A percentile compares a stretch with the other conserved stretches of the same genome.
These are phyloP conservation scores for Thaleichthys pacificus DNA, from an alignment of 2,797 vertebrate species.

Conservation along the genomic window DNA sequence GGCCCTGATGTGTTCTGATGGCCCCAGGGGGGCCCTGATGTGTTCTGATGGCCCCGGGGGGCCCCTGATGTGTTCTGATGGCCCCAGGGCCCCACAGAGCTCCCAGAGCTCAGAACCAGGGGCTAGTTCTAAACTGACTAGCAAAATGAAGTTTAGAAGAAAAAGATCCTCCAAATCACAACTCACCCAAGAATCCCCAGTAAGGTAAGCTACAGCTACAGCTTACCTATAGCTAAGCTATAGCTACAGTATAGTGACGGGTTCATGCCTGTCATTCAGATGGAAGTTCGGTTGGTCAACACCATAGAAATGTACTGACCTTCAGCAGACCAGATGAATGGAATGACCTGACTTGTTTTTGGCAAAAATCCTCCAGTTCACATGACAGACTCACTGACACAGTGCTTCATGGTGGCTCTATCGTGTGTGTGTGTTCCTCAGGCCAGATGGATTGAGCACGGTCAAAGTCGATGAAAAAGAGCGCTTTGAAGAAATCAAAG, in stretches of 20 bases:
- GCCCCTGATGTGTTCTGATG: slow-evolving; percentile 76
- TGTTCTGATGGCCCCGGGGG: slow-evolving; percentile 70
- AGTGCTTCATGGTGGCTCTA: slow-evolving; percentile 19
- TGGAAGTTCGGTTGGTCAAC: background rate
- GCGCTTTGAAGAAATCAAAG: slow-evolving; percentile 98
- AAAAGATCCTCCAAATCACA: slow-evolving; percentile 90
- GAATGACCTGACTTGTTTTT: background rate
- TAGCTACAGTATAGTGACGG: slow-evolving; percentile 11
- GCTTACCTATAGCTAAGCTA: no score
- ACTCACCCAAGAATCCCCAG: slow-evolving; percentile 75
- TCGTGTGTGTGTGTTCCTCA: slow-evolving; percentile 54
- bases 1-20: slow-evolving; percentile 76
- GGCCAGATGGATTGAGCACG: slow-evolving; percentile 97
- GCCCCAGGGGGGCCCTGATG: slow-evolving; percentile 67
- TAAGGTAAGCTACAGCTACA: slow-evolving; percentile 85
- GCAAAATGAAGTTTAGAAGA: slow-evolving; percentile 97
- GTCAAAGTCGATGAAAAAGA: slow-evolving; percentile 98
- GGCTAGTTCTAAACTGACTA: slow-evolving; percentile 83
- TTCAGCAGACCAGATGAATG: background rate
- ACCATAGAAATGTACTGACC: background rate
- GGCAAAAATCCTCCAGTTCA: slow-evolving; percentile 13
- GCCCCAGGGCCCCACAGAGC: slow-evolving; percentile 71
- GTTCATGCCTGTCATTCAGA: background rate
- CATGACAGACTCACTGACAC: slow-evolving; percentile 34
- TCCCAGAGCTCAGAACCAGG: slow-evolving; percentile 79